Base-by-base conservation (phyloP, 2,888 invertebrate species). In the Apotomis betuletana region DNA sequence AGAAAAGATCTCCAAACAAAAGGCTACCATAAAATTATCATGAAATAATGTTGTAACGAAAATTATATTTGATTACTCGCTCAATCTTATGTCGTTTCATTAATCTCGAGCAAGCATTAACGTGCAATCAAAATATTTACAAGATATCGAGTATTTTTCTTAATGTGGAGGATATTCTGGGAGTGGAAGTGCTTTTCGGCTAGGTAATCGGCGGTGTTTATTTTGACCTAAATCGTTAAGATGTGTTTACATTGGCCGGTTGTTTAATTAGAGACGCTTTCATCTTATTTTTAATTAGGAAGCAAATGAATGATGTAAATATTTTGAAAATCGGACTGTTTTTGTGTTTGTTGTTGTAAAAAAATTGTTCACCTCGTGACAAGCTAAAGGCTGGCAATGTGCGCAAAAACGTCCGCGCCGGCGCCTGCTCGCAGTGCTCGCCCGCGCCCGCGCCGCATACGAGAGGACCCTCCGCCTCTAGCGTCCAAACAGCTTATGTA, bases 381-480 rank as follows among this genome's bases (percentile, higher is more conserved):
- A 1, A 27, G 2, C 27, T 27, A 27, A 64, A 55, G 27, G 55
- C 46, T 65, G 65, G 46, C 57, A 57, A 27, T 54, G 72, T 62
- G 13, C 36, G 67, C 58, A 72, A 68, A 72, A 72, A 72, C 67
- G 58, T 51, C 61, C 58, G 58, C 71, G 72, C 72, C 68, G 61
- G 72, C 72, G 67, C 67, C 59, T 10, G 52, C 59, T 49, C 41
- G 6, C 41, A 63, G 52, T 10, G 52, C 59, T 49, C 41, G 6
- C 41, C 68, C 38, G 46, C 41, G 46, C 57, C 54, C 38, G 46
- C 41, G 46, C 57, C 54, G 41, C 55, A 12, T 15, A 13, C 27
- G 52, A n/a, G 61, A 61, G 54, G 44, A 61, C 61, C n/a, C 41
- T 41, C 41, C 41, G 6, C 5, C 12, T 58, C 12, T 6, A n/a